These are phyloP conservation scores for Sinocyclocheilus rhinocerous DNA, from an alignment of 2,113 vertebrate species.

Conservation along the genomic window DNA sequence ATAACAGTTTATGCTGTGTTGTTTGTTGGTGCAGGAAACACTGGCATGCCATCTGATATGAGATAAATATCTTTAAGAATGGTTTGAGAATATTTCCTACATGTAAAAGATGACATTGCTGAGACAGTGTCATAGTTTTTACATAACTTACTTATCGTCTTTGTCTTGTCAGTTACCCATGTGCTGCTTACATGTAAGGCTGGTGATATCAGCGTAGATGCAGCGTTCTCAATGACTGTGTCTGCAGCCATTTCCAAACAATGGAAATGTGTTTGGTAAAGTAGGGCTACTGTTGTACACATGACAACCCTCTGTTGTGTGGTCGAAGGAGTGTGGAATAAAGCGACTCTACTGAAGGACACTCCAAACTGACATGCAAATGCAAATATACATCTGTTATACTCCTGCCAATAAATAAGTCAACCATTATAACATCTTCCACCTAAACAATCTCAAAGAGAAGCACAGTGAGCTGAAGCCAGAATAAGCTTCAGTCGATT, in stretches of 20 bases:
- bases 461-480: not conserved
- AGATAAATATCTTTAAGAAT: too few relatives aligned
- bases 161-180: not conserved
- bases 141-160: too few relatives aligned
- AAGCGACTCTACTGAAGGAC: not conserved
- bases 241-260: constrained; percentile 1
- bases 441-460: not conserved
- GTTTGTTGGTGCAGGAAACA: too few relatives aligned
- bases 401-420: not conserved
- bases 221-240: not conserved
- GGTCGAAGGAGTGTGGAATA: not conserved
- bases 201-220: not conserved
- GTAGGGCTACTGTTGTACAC: too few relatives aligned
- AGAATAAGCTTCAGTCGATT: not conserved
- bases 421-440: not conserved
- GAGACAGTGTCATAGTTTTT: not conserved
- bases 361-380: not conserved
- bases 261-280: not conserved
- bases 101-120: too few relatives aligned
- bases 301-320: too few relatives aligned
- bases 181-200: not conserved
- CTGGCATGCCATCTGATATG: too few relatives aligned
- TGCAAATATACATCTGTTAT: not conserved
- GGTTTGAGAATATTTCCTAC: too few relatives aligned
- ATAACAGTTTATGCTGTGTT: not conserved